A percentile compares a stretch with the other conserved stretches of the same genome.
These are phyloP conservation scores for Nasonia longicornis DNA, from an alignment of 1,140 invertebrate genomes.

Conservation along the genomic window DNA sequence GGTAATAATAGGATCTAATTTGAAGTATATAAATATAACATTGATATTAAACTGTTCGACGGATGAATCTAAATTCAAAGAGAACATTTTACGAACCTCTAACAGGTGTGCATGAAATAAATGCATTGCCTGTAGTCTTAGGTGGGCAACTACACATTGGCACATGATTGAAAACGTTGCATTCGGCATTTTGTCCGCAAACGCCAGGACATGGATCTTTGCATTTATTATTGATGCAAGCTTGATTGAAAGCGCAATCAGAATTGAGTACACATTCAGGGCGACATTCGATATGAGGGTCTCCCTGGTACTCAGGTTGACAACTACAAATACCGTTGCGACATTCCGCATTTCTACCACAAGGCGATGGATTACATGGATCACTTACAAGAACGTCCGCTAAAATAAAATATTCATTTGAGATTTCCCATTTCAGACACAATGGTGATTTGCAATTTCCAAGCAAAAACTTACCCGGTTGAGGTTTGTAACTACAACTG, in stretches of 20 bases:
- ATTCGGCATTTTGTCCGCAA: conserved; percentile 85
- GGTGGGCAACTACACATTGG: conserved; percentile 82
- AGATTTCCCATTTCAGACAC: conserved; percentile 52
- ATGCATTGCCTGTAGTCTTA: conserved; percentile 85
- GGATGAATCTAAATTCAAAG: conserved; percentile 66
- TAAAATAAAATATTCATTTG: conserved; percentile 36
- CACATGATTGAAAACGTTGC: conserved; percentile 86
- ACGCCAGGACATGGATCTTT: conserved; percentile 83
- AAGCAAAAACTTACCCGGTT: conserved; percentile 51
- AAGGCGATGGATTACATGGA: conserved; percentile 83
- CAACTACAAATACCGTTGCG: conserved; percentile 78
- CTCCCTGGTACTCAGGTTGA: conserved; percentile 79
- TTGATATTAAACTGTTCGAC: conserved; percentile 56
- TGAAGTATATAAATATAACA: background rate
- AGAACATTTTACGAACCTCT: conserved; percentile 61
- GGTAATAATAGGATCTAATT: conserved; percentile 59
- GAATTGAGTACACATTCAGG: conserved; percentile 85
- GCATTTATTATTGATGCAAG: conserved; percentile 85
- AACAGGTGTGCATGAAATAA: conserved; percentile 66
- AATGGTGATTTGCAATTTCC: conserved; percentile 34
- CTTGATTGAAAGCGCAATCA: conserved; percentile 85
- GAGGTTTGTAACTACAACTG: conserved; percentile 59
- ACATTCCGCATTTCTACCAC: conserved; percentile 82
- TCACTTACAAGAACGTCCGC: conserved; percentile 64
- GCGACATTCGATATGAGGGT: conserved; percentile 83